Conservation (phyloP, 2,797 vertebrate species). For the Coendou prehensilis region DNA sequence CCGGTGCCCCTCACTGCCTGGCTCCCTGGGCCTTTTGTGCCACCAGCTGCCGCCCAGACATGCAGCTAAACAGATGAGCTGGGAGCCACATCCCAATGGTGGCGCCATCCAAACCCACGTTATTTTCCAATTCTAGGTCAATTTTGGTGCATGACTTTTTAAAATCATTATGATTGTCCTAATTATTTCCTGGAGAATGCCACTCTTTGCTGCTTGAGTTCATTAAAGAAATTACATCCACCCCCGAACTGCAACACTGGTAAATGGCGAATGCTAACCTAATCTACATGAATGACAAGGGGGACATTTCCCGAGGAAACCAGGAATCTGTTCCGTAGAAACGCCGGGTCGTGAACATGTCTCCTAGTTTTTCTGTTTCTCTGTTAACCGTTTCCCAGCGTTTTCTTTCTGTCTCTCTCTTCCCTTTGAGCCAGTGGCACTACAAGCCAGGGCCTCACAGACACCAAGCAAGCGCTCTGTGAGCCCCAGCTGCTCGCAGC, state of each 20-base stretch:
- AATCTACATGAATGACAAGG: neutral
- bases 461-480: neutral
- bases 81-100: slow-evolving; percentile 59
- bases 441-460: fast-evolving
- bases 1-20: neutral
- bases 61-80: slow-evolving; percentile 68
- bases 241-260: slow-evolving; percentile 19
- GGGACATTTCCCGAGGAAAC: neutral
- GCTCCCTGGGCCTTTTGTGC: neutral
- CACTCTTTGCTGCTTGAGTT: slow-evolving; percentile 28
- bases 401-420: neutral
- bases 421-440: neutral
- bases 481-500: neutral
- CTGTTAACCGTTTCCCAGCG: neutral
- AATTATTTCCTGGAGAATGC: slow-evolving; percentile 74
- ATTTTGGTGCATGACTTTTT: slow-evolving; percentile 68
- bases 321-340: neutral
- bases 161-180: slow-evolving; percentile 58
- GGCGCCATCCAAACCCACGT: slow-evolving; percentile 67
- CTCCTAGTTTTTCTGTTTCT: neutral
- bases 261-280: slow-evolving; percentile 41
- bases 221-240: slow-evolving; percentile 28
- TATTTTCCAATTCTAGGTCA: slow-evolving; percentile 72
- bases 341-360: neutral
- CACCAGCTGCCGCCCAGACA: slow-evolving; percentile 17